phyloP scores from a whole-genome alignment of 1,140 invertebrate genomes.

The Drepana arcuata region DNA sequence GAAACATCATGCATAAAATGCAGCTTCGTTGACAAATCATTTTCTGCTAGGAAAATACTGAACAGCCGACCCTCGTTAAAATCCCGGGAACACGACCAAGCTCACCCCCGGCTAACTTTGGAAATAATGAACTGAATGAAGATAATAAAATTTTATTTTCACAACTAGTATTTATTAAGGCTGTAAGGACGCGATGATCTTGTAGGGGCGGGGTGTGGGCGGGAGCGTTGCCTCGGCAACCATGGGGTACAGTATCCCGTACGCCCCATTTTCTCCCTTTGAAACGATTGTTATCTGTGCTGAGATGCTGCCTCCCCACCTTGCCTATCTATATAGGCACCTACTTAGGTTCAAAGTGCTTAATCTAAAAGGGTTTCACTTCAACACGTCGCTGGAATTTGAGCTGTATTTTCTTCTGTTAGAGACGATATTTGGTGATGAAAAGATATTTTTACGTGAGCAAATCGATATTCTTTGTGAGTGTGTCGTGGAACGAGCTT shows the following conservation, averaged over 20 bases:
- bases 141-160: constrained; percentile 69
- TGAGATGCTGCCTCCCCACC: constrained; percentile 52
- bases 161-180: constrained; percentile 54
- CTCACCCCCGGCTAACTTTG: constrained; percentile 39
- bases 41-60: too few species aligned
- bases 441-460: neutral
- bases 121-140: constrained; percentile 55
- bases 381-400: too few species aligned
- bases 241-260: constrained; percentile 37
- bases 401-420: constrained; percentile 5
- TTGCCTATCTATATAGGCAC: constrained; percentile 50
- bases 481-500: constrained; percentile 3
- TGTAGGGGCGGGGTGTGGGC: constrained; percentile 37
- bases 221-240: constrained; percentile 49
- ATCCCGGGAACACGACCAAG: constrained; percentile 23
- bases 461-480: constrained; percentile 17
- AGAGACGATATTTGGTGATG: constrained; percentile 5
- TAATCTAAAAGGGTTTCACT: constrained; percentile 65
- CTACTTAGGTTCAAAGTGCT: too few species aligned
- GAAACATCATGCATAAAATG: too few species aligned
- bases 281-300: constrained; percentile 57
- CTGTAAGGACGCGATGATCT: constrained; percentile 50
- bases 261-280: constrained; percentile 55
- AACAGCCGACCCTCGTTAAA: constrained; percentile 39
- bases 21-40: too few species aligned